phyloP scores from a whole-genome alignment of 2,888 invertebrate species.

The Blera fallax region DNA sequence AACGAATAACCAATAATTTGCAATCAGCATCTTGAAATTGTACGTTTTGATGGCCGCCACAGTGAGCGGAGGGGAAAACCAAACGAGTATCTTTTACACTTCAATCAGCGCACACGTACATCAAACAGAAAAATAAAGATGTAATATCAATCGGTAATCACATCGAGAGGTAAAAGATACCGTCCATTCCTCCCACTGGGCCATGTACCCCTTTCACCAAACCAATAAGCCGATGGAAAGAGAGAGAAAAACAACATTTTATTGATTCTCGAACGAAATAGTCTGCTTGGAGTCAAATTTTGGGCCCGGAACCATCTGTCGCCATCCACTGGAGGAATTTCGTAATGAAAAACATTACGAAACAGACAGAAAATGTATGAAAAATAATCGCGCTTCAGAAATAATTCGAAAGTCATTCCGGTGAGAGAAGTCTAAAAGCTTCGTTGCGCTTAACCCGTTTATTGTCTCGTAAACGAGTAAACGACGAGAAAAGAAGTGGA shows the following conservation, averaged over 20 bases:
- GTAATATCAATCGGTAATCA: slow-evolving; percentile 45
- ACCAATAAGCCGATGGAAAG: neutral
- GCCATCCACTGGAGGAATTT: neutral
- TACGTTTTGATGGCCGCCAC: slow-evolving; percentile 3
- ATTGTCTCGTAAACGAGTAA: slow-evolving; percentile 29
- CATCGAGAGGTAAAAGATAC: slow-evolving; percentile 26
- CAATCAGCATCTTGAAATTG: slow-evolving; percentile 44
- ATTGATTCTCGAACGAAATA: neutral
- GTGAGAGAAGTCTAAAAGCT: slow-evolving; percentile 20
- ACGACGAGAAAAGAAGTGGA: slow-evolving; percentile 53
- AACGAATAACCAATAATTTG: slow-evolving; percentile 43
- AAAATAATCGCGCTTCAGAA: neutral
- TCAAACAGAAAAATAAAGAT: slow-evolving; percentile 31
- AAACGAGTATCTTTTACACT: slow-evolving; percentile 45
- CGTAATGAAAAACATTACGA: slow-evolving; percentile 25
- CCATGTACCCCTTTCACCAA: neutral
- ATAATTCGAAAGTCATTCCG: slow-evolving; percentile 23
- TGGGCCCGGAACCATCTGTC: slow-evolving; percentile 1
- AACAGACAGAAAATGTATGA: slow-evolving; percentile 18
- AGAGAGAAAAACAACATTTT: neutral
- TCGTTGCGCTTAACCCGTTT: slow-evolving; percentile 38
- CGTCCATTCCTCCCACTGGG: neutral
- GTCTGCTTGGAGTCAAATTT: neutral
- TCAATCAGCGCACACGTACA: slow-evolving; percentile 22
- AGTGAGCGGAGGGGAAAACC: neutral